These are phyloP conservation scores for Philopotamus ludificatus DNA, from an alignment of 1,140 invertebrate species.

Conservation along the genomic window DNA sequence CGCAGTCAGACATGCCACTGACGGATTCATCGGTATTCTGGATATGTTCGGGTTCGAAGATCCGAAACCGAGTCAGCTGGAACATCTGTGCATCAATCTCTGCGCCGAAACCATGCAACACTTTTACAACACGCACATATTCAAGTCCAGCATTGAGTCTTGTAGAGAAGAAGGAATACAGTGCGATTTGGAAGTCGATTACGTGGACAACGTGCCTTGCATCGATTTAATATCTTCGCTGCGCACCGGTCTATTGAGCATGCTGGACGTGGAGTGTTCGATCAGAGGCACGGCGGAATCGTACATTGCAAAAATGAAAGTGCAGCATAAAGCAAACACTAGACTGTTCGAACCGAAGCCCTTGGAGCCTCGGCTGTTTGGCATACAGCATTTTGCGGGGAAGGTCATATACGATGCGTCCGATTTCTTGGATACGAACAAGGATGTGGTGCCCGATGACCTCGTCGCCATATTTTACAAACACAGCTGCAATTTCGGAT, in stretches of 20 bases:
- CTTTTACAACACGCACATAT: slow-evolving; percentile 96
- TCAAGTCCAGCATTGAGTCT: slow-evolving; percentile 91
- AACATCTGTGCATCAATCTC: slow-evolving; percentile 92
- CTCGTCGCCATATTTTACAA: slow-evolving; percentile 91
- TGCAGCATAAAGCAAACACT: slow-evolving; percentile 67
- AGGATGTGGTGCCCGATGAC: slow-evolving; percentile 89
- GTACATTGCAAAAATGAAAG: slow-evolving; percentile 83
- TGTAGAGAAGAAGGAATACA: slow-evolving; percentile 90
- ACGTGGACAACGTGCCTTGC: slow-evolving; percentile 93
- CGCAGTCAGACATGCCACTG: slow-evolving; percentile 88
- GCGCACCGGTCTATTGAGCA: slow-evolving; percentile 85
- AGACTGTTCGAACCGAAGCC: slow-evolving; percentile 73
- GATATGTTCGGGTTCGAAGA: slow-evolving; percentile 97
- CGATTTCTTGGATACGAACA: slow-evolving; percentile 88
- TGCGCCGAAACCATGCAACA: slow-evolving; percentile 97
- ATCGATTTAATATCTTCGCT: slow-evolving; percentile 93
- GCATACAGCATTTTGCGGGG: slow-evolving; percentile 89
- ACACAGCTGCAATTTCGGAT: slow-evolving; percentile 90
- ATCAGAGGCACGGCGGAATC: slow-evolving; percentile 82
- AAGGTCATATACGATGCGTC: slow-evolving; percentile 86
- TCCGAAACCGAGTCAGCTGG: slow-evolving; percentile 83
- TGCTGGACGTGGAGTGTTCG: slow-evolving; percentile 91
- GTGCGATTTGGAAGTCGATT: slow-evolving; percentile 89
- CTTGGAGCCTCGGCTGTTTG: slow-evolving; percentile 78
- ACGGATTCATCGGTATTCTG: slow-evolving; percentile 91